Evolutionary conservation across 2,797 vertebrate species (phyloP).

Genomic region (Molossus molossus): DNA sequence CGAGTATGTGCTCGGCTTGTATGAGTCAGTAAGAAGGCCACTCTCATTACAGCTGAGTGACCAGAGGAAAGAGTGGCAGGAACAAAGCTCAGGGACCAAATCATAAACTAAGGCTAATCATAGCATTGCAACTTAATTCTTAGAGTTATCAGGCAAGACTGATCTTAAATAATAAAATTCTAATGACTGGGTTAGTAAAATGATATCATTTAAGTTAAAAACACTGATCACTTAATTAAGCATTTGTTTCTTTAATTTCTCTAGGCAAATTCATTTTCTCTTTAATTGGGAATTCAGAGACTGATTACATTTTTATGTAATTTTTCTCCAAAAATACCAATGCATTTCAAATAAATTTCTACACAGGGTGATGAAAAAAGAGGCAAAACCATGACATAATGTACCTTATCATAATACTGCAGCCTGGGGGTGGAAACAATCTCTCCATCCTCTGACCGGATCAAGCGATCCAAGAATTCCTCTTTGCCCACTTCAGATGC

Average conservation of each 20-base stretch:
- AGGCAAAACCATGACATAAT: neutral
- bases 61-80: neutral
- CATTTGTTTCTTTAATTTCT: neutral
- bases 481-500: constrained; percentile 96
- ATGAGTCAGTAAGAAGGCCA: neutral
- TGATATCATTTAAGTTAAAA: constrained; percentile 11
- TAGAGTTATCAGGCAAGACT: neutral
- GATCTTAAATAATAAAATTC: constrained; percentile 22
- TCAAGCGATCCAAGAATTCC: constrained; percentile 95
- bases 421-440: constrained; percentile 90
- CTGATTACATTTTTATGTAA: neutral
- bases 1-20: neutral
- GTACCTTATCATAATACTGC: constrained; percentile 97
- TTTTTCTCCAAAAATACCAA: neutral
- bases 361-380: neutral
- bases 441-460: constrained; percentile 92
- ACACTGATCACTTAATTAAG: constrained; percentile 23
- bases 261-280: neutral
- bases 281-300: neutral
- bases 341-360: neutral
- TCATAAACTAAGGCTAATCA: neutral
- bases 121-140: neutral
- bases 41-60: neutral
- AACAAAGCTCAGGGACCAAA: neutral
- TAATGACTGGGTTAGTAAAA: neutral